Evolutionary conservation across 2,797 vertebrate genomes (phyloP).

Genomic region (Loriculus beryllinus): DNA sequence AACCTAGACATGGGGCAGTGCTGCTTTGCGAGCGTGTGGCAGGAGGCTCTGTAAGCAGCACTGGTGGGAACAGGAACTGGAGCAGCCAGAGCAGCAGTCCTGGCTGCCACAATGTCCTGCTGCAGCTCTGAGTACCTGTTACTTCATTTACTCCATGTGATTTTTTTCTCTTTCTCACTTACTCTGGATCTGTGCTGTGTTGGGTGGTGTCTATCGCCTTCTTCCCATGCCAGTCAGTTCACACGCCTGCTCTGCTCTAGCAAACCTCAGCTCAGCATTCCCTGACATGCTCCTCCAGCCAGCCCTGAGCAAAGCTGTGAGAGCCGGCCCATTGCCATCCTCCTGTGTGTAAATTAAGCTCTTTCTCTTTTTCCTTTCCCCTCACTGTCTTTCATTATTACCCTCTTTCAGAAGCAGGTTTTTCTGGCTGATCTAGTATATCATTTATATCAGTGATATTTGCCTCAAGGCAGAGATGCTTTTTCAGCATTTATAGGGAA

Average conservation of each 20-base stretch:
- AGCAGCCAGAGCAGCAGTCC: background rate
- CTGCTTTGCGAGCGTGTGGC: fast-evolving
- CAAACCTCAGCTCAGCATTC: background rate
- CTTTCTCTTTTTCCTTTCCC: background rate
- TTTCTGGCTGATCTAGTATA: constrained; percentile 40
- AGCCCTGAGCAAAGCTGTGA: constrained; percentile 13
- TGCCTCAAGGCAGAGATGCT: constrained; percentile 21
- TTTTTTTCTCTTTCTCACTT: background rate
- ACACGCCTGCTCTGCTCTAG: background rate
- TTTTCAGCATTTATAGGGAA: constrained; percentile 5
- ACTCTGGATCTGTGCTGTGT: background rate
- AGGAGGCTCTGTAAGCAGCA: background rate
- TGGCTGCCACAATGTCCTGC: background rate
- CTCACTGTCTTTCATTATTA: background rate
- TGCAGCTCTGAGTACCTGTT: background rate
- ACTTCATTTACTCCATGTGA: background rate
- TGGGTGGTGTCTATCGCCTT: background rate
- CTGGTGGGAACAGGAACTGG: background rate
- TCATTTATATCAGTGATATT: constrained; percentile 15
- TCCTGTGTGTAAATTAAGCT: constrained; percentile 30
- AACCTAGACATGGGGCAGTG: background rate
- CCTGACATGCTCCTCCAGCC: background rate
- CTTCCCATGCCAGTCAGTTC: background rate
- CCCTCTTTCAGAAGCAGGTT: constrained; percentile 40
- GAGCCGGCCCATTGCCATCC: constrained; percentile 1